Conservation (phyloP, 2,888 invertebrate species). For the Beris morrisii region DNA sequence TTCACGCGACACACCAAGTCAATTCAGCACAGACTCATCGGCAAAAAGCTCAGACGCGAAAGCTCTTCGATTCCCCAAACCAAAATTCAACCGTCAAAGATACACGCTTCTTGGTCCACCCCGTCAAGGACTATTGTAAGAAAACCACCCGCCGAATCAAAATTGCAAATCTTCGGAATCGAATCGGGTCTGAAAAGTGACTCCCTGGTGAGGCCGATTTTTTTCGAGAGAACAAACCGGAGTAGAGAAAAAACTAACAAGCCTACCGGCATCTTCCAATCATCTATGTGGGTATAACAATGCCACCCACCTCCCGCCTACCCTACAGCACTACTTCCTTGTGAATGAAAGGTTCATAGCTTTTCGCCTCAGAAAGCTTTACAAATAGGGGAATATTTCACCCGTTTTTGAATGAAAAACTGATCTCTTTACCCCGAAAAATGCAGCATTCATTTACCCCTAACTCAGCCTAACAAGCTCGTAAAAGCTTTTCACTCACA, state of each 20-base stretch:
- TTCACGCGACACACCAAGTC: slow-evolving; percentile 39
- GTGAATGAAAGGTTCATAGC: background rate
- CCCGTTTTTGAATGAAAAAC: slow-evolving; percentile 16
- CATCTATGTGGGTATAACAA: background rate
- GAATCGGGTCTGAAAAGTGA: too few relatives aligned
- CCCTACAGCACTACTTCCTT: background rate
- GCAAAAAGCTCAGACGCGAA: background rate
- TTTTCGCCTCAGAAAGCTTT: background rate
- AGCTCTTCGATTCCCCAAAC: background rate
- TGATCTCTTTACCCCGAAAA: too few relatives aligned
- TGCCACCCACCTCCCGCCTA: slow-evolving; percentile 23
- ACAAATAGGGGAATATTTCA: slow-evolving; percentile 12
- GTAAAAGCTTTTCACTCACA: too few relatives aligned
- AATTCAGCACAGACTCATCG: background rate
- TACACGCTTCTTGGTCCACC: background rate
- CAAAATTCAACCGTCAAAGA: background rate
- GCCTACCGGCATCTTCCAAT: slow-evolving; percentile 31
- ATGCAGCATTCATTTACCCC: too few relatives aligned
- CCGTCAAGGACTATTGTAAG: too few relatives aligned
- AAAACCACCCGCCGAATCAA: background rate
- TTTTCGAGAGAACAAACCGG: too few relatives aligned
- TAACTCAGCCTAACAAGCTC: too few relatives aligned
- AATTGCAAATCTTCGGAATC: too few relatives aligned
- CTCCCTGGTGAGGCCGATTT: too few relatives aligned
- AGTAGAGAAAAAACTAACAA: background rate